phyloP scores from a whole-genome alignment of 2,113 vertebrate species.

The Nesogale talazaci region DNA sequence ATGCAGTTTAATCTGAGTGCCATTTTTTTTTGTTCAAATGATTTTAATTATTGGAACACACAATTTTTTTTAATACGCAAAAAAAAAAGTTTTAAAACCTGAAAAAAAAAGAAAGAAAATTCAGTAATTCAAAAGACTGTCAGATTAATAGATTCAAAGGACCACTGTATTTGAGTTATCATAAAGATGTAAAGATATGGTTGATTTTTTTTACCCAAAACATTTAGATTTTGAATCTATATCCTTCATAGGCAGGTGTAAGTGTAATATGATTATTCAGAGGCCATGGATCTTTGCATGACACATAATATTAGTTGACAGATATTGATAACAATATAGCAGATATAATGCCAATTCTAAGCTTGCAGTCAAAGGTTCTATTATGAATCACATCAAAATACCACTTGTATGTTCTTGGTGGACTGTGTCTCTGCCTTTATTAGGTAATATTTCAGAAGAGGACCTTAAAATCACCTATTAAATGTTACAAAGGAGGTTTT shows the following conservation, averaged over 20 bases:
- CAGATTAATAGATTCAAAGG: conserved; percentile 51
- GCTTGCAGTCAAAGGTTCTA: background rate
- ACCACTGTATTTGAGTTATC: conserved; percentile 29
- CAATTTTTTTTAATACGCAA: too few relatives aligned
- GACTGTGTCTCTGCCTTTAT: conserved; percentile 24
- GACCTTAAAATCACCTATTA: background rate
- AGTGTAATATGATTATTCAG: background rate
- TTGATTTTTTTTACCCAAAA: background rate
- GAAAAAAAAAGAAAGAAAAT: too few relatives aligned
- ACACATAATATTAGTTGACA: background rate
- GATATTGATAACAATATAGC: background rate
- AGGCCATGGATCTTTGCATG: background rate
- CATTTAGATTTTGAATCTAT: background rate
- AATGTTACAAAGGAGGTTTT: background rate
- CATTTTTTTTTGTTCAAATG: too few relatives aligned
- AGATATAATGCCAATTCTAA: background rate
- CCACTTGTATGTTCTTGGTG: background rate
- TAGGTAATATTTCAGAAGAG: background rate
- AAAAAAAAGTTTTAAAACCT: too few relatives aligned
- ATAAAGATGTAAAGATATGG: conserved; percentile 22
- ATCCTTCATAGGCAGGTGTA: background rate
- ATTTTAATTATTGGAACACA: too few relatives aligned
- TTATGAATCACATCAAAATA: background rate
- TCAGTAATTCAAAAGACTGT: conserved; percentile 57
- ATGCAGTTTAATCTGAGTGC: too few relatives aligned